These are phyloP conservation scores for Trichonephila inaurata DNA, from an alignment of 1,140 invertebrate genomes.

Conservation along the genomic window DNA sequence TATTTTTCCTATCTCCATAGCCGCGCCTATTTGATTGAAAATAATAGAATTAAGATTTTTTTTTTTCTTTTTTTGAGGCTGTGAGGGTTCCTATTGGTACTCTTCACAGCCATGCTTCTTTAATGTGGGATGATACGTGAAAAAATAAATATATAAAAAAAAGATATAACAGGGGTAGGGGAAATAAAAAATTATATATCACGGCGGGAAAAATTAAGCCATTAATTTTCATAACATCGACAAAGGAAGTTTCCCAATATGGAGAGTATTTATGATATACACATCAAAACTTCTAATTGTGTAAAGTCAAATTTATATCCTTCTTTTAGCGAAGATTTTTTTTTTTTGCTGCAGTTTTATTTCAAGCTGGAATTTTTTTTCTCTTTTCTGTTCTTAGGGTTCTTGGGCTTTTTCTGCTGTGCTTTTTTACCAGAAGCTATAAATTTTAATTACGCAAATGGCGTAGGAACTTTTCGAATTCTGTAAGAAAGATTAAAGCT, in stretches of 20 bases:
- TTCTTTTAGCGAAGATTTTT: neutral
- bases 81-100: neutral
- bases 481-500: constrained; percentile 56
- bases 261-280: constrained; percentile 72
- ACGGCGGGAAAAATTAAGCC: constrained; percentile 66
- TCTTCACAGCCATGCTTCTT: constrained; percentile 33
- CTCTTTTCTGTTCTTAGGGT: neutral
- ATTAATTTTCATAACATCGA: constrained; percentile 76
- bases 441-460: constrained; percentile 73
- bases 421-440: constrained; percentile 41
- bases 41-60: constrained; percentile 76
- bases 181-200: constrained; percentile 3
- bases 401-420: neutral
- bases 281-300: constrained; percentile 76
- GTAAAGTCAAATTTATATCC: constrained; percentile 76
- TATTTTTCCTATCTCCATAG: constrained; percentile 17
- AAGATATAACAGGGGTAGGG: neutral
- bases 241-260: constrained; percentile 49
- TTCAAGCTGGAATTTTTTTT: neutral
- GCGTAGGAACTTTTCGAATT: constrained; percentile 42
- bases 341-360: constrained; percentile 27
- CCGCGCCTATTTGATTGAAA: constrained; percentile 72
- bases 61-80: no score
- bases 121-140: constrained; percentile 57
- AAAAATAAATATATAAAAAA: constrained; percentile 8